These are phyloP conservation scores for Hippasteria phrygiana DNA, from an alignment of 53 echinoderm and acorn worm species.

Conservation along the genomic window DNA sequence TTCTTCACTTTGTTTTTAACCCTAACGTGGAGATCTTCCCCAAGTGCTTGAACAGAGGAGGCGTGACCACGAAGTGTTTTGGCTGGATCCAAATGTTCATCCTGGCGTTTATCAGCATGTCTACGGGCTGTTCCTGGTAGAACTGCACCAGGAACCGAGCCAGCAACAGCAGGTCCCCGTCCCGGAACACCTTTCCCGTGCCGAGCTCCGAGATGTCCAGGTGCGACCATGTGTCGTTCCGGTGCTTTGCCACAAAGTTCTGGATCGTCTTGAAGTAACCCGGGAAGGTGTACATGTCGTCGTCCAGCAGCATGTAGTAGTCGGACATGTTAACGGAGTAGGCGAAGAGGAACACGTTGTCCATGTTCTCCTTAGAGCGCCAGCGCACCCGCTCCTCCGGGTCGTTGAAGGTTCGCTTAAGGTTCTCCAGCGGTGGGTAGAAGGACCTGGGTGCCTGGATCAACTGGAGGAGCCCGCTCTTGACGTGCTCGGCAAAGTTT, in stretches of 20 bases:
- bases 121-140: slow-evolving; percentile 34
- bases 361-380: slow-evolving; percentile 28
- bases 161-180: neutral
- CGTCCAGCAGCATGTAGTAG: slow-evolving; percentile 38
- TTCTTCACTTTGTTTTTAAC: slow-evolving; percentile 19
- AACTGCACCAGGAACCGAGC: slow-evolving; percentile 13
- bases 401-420: slow-evolving; percentile 21
- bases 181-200: slow-evolving; percentile 20
- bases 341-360: slow-evolving; percentile 4
- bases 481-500: slow-evolving; percentile 12
- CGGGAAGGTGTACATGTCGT: neutral
- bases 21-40: neutral
- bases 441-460: slow-evolving; percentile 6
- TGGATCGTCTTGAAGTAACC: neutral
- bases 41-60: slow-evolving; percentile 7
- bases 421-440: neutral
- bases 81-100: neutral
- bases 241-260: neutral
- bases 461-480: slow-evolving; percentile 24
- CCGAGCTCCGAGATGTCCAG: slow-evolving; percentile 9
- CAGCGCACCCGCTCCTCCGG: neutral
- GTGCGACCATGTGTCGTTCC: neutral
- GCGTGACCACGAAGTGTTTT: neutral
- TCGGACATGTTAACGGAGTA: slow-evolving; percentile 11
- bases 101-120: neutral